Percentiles rank a stretch among this genome's conserved stretches.
These are phyloP conservation scores for Anthophora plumipes DNA, from an alignment of 2,888 invertebrate species.

Conservation along the genomic window DNA sequence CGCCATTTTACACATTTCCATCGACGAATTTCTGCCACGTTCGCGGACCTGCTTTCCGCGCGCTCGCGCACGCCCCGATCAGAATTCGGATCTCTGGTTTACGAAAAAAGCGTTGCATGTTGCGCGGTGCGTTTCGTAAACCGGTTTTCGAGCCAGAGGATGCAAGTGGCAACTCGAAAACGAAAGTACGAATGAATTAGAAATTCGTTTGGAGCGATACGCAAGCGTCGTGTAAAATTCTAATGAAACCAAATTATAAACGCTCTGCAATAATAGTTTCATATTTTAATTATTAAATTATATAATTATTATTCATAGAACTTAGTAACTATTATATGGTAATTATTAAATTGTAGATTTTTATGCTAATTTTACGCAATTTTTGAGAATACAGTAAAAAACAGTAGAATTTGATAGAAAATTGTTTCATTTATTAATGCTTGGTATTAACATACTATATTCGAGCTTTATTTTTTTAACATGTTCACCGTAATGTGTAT, in stretches of 20 bases:
- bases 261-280: background rate
- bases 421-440: no score
- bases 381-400: no score
- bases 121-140: background rate
- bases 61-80: background rate
- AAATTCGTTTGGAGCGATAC: slow-evolving; percentile 5
- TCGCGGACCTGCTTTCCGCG: background rate
- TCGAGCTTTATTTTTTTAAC: no score
- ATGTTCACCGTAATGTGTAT: no score
- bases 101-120: background rate
- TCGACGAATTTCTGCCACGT: slow-evolving; percentile 5
- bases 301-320: no score
- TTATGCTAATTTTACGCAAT: no score
- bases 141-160: background rate
- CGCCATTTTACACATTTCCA: background rate
- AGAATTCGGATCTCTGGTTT: slow-evolving; percentile 2
- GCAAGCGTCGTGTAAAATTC: background rate
- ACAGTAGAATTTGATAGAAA: no score
- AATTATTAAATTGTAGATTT: no score
- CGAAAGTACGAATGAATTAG: slow-evolving; percentile 12
- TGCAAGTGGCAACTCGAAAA: background rate
- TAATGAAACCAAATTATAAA: background rate
- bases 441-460: no score
- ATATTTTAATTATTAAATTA: background rate
- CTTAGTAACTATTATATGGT: no score